Conservation (phyloP, 53 echinoderm and acorn worm genomes). For the Echinarachnius parma region DNA sequence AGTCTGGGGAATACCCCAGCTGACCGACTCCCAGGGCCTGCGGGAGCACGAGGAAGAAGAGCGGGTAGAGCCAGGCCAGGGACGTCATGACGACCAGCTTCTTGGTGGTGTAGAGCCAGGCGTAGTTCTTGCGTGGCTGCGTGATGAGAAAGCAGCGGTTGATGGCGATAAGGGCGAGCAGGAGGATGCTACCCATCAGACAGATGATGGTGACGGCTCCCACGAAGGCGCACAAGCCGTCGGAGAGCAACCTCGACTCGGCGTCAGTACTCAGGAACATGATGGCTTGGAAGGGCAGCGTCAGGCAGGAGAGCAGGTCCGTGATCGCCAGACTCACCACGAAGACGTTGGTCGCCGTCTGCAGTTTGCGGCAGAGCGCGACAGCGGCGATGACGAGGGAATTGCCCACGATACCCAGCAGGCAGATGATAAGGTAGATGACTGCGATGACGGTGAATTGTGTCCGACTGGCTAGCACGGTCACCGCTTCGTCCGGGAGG, state of each 20-base stretch:
- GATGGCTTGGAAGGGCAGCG: conserved; percentile 27
- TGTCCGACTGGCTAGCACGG: conserved; percentile 14
- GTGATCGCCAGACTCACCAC: conserved; percentile 49
- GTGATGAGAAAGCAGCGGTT: conserved; percentile 43
- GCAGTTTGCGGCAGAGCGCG: conserved; percentile 30
- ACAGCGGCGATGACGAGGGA: conserved; percentile 37
- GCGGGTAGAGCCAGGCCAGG: conserved; percentile 32
- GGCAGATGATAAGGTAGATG: conserved; percentile 9
- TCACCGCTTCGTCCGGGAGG: no score
- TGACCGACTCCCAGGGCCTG: conserved; percentile 24
- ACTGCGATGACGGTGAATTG: conserved; percentile 25
- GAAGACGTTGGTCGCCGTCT: conserved; percentile 42
- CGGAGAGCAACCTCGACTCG: conserved; percentile 1
- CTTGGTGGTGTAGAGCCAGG: conserved; percentile 40
- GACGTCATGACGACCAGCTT: conserved; percentile 20
- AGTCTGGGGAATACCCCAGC: conserved; percentile 27
- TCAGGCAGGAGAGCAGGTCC: conserved; percentile 33
- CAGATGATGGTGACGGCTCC: conserved; percentile 41
- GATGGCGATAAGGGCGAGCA: conserved; percentile 40
- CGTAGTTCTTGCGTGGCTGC: conserved; percentile 27
- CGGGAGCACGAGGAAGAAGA: conserved; percentile 13
- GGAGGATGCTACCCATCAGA: conserved; percentile 24
- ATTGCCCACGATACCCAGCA: conserved; percentile 19
- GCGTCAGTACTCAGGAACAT: conserved; percentile 16
- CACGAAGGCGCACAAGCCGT: conserved; percentile 34